phyloP scores from a whole-genome alignment of 2,888 invertebrate species.

The Napeogenes sylphis region DNA sequence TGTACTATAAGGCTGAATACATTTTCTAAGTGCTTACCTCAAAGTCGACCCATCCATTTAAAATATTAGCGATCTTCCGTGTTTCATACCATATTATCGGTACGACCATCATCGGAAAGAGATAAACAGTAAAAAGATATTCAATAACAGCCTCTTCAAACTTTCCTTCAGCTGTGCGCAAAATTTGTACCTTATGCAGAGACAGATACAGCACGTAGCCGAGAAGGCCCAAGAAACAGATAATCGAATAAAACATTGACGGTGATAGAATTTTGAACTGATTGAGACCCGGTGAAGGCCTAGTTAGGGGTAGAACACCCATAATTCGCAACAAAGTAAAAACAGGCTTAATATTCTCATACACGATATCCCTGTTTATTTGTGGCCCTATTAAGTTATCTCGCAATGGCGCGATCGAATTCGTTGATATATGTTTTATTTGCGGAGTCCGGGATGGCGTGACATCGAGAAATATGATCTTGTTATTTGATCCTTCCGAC shows the following conservation, averaged over 20 bases:
- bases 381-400: conserved; percentile 53
- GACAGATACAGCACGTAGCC: conserved; percentile 80
- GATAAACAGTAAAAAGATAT: conserved; percentile 84
- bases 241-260: conserved; percentile 78
- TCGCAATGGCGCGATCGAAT: conserved; percentile 54
- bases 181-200: conserved; percentile 79
- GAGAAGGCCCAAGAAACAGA: conserved; percentile 68
- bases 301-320: conserved; percentile 80
- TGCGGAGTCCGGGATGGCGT: conserved; percentile 57
- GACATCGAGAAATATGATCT: conserved; percentile 62
- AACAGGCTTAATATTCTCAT: conserved; percentile 70
- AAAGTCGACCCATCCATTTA: conserved; percentile 82
- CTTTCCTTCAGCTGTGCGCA: conserved; percentile 79
- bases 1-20: background rate
- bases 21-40: conserved; percentile 65
- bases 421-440: conserved; percentile 45
- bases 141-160: conserved; percentile 87
- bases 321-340: conserved; percentile 67
- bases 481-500: conserved; percentile 45
- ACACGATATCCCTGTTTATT: conserved; percentile 62
- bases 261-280: conserved; percentile 70
- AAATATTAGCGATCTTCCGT: conserved; percentile 77
- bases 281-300: conserved; percentile 67
- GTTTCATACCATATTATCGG: conserved; percentile 84
- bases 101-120: conserved; percentile 80